These are phyloP conservation scores for Orius insidiosus DNA, from an alignment of 1,140 invertebrate genomes.

Conservation along the genomic window DNA sequence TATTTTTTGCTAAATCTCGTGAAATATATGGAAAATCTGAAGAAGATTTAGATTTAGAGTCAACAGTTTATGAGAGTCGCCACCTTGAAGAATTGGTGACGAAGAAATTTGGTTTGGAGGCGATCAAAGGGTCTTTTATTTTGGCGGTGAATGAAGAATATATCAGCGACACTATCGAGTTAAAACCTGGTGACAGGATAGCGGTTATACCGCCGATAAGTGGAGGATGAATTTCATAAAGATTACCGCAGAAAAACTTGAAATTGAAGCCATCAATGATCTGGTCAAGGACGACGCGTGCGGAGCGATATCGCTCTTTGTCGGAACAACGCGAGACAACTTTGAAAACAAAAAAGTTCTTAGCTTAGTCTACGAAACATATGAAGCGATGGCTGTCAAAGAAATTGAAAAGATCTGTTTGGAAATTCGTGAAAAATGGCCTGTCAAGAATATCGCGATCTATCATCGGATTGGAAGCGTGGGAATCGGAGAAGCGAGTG, in stretches of 20 bases:
- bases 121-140: constrained; percentile 50
- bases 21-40: constrained; percentile 49
- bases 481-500: constrained; percentile 72
- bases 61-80: background rate
- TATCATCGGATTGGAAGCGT: constrained; percentile 49
- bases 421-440: background rate
- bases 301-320: background rate
- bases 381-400: background rate
- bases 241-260: background rate
- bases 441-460: background rate
- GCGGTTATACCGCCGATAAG: constrained; percentile 20
- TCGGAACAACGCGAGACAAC: background rate
- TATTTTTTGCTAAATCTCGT: constrained; percentile 75
- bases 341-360: background rate
- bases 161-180: constrained; percentile 21
- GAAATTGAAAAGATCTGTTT: background rate
- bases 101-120: constrained; percentile 27
- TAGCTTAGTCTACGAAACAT: background rate
- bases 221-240: constrained; percentile 7
- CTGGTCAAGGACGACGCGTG: background rate
- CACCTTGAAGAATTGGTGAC: background rate
- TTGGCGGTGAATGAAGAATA: constrained; percentile 68
- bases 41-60: constrained; percentile 25
- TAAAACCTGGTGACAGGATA: constrained; percentile 15
- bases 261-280: background rate